Conservation (phyloP, 2,888 invertebrate genomes). For the Andrena flavipes region DNA sequence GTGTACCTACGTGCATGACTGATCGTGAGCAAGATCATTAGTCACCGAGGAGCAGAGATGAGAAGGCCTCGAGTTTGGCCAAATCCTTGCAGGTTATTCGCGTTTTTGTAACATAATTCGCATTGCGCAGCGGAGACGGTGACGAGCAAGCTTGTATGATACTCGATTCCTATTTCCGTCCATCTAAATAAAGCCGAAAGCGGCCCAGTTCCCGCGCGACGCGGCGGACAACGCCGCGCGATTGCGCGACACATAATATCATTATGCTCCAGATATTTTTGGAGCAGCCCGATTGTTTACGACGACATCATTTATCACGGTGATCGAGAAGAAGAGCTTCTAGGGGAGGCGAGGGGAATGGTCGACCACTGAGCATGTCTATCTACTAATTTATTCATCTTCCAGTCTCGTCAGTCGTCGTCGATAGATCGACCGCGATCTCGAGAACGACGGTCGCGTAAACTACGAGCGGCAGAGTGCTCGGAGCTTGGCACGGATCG, state of each 20-base stretch:
- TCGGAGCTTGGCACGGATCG: conserved; percentile 39
- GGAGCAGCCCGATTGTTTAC: conserved; percentile 14
- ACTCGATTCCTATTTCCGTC: conserved; percentile 77
- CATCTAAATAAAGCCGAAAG: conserved; percentile 83
- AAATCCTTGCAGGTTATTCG: conserved; percentile 34
- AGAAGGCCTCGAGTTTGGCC: conserved; percentile 16
- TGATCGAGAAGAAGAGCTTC: background rate
- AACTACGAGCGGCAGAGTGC: conserved; percentile 22
- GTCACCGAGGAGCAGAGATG: conserved; percentile 12
- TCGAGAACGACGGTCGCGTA: conserved; percentile 11
- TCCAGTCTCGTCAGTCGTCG: conserved; percentile 1
- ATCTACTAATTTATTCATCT: background rate
- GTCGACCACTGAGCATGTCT: background rate
- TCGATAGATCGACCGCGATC: conserved; percentile 10
- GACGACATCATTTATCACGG: background rate
- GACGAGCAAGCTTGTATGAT: conserved; percentile 61
- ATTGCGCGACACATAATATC: conserved; percentile 73
- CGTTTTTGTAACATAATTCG: conserved; percentile 59
- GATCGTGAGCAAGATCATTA: conserved; percentile 18
- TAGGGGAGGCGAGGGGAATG: background rate
- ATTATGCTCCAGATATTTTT: conserved; percentile 76
- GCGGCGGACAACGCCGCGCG: conserved; percentile 71
- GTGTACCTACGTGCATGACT: background rate
- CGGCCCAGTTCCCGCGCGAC: conserved; percentile 78
- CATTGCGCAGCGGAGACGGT: conserved; percentile 63